Evolutionary conservation across 2,888 invertebrate genomes (phyloP).

Genomic region (Macrosoma leucophasiata): DNA sequence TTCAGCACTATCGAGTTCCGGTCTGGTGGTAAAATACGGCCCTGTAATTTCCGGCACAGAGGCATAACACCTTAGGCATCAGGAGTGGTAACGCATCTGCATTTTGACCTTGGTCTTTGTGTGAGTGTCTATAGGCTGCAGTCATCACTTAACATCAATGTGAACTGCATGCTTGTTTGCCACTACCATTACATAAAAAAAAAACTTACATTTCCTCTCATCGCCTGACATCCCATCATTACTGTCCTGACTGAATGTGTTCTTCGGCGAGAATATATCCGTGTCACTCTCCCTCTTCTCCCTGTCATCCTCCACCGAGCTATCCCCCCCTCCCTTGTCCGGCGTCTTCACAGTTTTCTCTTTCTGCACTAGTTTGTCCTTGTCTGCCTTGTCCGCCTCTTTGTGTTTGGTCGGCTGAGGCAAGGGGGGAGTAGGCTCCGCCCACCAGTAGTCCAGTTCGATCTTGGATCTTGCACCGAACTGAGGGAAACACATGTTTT

Average conservation of each 20-base stretch:
- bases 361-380: constrained; percentile 29
- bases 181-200: too few species aligned
- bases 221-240: constrained; percentile 67
- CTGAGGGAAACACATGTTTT: constrained; percentile 65
- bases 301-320: constrained; percentile 42
- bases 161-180: too few species aligned
- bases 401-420: constrained; percentile 34
- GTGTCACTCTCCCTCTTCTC: constrained; percentile 48
- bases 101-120: too few species aligned
- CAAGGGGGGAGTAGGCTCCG: constrained; percentile 65
- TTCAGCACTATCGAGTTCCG: too few species aligned
- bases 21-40: too few species aligned
- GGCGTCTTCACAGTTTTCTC: constrained; percentile 38
- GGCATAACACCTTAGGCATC: too few species aligned
- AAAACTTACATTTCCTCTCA: constrained; percentile 58
- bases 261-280: constrained; percentile 60
- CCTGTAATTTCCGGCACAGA: too few species aligned
- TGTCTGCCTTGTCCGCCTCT: constrained; percentile 29
- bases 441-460: constrained; percentile 88
- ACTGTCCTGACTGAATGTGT: constrained; percentile 57
- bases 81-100: too few species aligned
- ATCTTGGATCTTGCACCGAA: constrained; percentile 85
- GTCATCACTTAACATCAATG: too few species aligned
- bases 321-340: constrained; percentile 39
- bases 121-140: too few species aligned